These are phyloP conservation scores for Drosophila neotestacea DNA, from an alignment of 2,888 invertebrate species.

Conservation along the genomic window DNA sequence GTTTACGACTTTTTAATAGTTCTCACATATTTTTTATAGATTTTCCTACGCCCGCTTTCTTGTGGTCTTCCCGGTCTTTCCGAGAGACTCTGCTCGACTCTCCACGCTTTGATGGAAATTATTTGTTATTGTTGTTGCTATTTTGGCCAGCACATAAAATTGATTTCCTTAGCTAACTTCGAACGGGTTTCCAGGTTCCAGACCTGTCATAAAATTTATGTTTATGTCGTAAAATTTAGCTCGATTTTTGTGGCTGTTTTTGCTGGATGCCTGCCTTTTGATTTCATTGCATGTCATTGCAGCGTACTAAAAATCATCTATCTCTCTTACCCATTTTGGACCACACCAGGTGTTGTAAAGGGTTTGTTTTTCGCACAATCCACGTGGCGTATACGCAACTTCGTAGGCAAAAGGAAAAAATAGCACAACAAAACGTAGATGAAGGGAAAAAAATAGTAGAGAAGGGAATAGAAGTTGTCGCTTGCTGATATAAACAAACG, in stretches of 20 bases:
- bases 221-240: slow-evolving; percentile 81
- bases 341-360: slow-evolving; percentile 74
- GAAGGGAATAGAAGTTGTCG: slow-evolving; percentile 56
- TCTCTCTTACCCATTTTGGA: slow-evolving; percentile 23
- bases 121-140: slow-evolving; percentile 66
- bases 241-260: slow-evolving; percentile 59
- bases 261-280: slow-evolving; percentile 59
- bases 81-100: slow-evolving; percentile 7
- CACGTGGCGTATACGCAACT: slow-evolving; percentile 58
- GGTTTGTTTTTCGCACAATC: slow-evolving; percentile 46
- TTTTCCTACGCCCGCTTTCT: slow-evolving; percentile 62
- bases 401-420: slow-evolving; percentile 9
- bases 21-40: slow-evolving; percentile 83
- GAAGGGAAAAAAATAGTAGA: neutral
- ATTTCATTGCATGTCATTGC: slow-evolving; percentile 61
- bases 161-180: slow-evolving; percentile 69
- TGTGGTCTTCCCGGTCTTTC: slow-evolving; percentile 46
- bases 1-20: slow-evolving; percentile 84
- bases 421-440: neutral
- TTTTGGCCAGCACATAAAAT: slow-evolving; percentile 79
- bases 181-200: slow-evolving; percentile 21
- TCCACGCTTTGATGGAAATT: slow-evolving; percentile 60
- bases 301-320: slow-evolving; percentile 48
- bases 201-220: slow-evolving; percentile 82
- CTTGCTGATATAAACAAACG: slow-evolving; percentile 85